Evolutionary conservation across 1,140 invertebrate species (phyloP).

Genomic region (Penaeus chinensis): DNA sequence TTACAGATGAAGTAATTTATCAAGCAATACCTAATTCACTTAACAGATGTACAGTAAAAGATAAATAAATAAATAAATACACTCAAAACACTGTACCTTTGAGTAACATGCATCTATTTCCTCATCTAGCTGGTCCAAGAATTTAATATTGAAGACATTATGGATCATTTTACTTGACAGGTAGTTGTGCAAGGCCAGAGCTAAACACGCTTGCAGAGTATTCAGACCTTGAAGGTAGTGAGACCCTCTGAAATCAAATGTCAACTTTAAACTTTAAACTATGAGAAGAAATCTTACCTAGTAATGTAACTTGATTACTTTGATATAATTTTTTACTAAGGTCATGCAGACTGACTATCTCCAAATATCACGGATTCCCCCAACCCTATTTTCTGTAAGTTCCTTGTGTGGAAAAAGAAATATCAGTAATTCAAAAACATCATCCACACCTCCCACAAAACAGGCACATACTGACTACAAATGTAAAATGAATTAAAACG

Average conservation of each 20-base stretch:
- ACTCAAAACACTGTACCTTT: slow-evolving; percentile 28
- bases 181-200: slow-evolving; percentile 34
- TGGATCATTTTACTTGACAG: slow-evolving; percentile 32
- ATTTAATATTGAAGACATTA: slow-evolving; percentile 43
- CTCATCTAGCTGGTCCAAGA: slow-evolving; percentile 49
- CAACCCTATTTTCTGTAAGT: too few species aligned
- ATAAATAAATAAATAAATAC: neutral
- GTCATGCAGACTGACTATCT: too few species aligned
- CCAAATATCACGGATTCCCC: too few species aligned
- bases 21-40: neutral
- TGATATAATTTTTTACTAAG: too few species aligned
- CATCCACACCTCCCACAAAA: too few species aligned
- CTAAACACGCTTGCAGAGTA: slow-evolving; percentile 38
- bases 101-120: slow-evolving; percentile 47
- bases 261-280: neutral
- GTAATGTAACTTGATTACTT: too few species aligned
- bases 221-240: slow-evolving; percentile 27
- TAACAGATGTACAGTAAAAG: neutral
- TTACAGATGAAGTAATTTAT: neutral
- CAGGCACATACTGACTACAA: too few species aligned
- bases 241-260: slow-evolving; percentile 17
- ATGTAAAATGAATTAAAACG: too few species aligned
- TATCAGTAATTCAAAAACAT: too few species aligned
- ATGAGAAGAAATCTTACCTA: neutral
- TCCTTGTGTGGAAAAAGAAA: too few species aligned